These are phyloP conservation scores for Argyrosomus regius DNA, from an alignment of 2,797 vertebrate genomes.

Conservation along the genomic window DNA sequence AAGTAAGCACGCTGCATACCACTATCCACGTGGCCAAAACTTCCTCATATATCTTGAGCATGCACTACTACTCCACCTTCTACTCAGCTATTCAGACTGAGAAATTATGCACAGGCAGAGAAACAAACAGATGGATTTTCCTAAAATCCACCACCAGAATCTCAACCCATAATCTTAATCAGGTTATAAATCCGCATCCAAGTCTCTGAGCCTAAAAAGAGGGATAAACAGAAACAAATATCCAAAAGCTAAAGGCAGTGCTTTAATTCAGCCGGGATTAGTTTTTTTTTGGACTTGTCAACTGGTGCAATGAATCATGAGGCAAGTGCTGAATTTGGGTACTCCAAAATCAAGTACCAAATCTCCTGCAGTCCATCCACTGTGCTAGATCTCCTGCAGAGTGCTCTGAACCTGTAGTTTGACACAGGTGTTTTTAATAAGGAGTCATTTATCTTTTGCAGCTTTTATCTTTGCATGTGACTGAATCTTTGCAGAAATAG, in stretches of 20 bases:
- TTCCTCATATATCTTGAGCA: neutral
- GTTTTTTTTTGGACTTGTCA: slow-evolving; percentile 10
- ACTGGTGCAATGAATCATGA: slow-evolving; percentile 27
- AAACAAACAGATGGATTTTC: slow-evolving; percentile 61
- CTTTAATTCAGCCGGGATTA: slow-evolving; percentile 66
- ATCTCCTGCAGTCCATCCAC: slow-evolving; percentile 2
- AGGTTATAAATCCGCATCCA: slow-evolving; percentile 57
- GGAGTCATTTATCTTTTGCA: neutral
- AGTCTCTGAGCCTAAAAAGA: slow-evolving; percentile 56
- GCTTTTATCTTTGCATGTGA: neutral
- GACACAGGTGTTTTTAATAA: neutral
- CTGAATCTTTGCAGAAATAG: neutral
- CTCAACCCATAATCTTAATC: slow-evolving; percentile 67
- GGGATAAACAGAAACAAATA: slow-evolving; percentile 71
- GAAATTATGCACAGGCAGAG: neutral
- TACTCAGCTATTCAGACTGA: neutral
- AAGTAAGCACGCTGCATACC: too few species aligned
- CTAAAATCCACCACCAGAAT: slow-evolving; percentile 59
- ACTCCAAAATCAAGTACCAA: slow-evolving; percentile 7
- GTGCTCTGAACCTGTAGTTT: neutral
- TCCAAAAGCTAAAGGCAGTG: slow-evolving; percentile 47
- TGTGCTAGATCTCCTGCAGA: neutral
- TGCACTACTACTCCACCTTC: neutral
- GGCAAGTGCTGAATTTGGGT: neutral
- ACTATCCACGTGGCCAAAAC: neutral